These are phyloP conservation scores for Cyanoramphus novaezelandiae DNA, from an alignment of 2,113 vertebrate genomes.

Conservation along the genomic window DNA sequence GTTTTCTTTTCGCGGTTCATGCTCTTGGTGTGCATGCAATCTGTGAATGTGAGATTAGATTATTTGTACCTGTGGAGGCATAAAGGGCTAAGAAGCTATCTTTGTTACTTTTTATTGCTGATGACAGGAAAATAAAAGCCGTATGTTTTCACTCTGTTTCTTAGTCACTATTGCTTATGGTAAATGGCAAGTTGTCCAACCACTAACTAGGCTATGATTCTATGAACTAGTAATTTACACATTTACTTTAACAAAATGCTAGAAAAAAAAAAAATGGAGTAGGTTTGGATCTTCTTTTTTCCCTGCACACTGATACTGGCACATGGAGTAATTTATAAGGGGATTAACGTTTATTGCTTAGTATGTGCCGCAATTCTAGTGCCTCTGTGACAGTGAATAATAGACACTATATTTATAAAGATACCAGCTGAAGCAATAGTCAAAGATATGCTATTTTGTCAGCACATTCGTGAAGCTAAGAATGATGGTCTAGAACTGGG, in stretches of 20 bases:
- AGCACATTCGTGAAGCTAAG: not conserved
- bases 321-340: not conserved
- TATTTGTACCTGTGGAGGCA: not conserved
- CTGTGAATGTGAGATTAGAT: not conserved
- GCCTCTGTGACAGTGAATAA: not conserved
- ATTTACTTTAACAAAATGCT: not conserved
- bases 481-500: not conserved
- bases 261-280: not conserved
- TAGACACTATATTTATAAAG: not conserved
- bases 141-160: not conserved
- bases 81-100: not conserved
- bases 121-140: not conserved
- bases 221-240: not conserved
- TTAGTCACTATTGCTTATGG: not conserved
- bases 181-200: not conserved
- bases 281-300: not conserved
- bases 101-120: not conserved
- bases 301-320: not conserved
- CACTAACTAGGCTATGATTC: not conserved
- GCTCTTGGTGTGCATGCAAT: not conserved
- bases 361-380: not conserved
- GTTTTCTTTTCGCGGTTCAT: not conserved
- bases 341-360: not conserved
- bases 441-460: not conserved
- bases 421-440: not conserved